A percentile compares a stretch with the other conserved stretches of the same genome.
Evolutionary conservation across 2,888 invertebrate species (phyloP).

Genomic region (Lamellibrachia satsuma): DNA sequence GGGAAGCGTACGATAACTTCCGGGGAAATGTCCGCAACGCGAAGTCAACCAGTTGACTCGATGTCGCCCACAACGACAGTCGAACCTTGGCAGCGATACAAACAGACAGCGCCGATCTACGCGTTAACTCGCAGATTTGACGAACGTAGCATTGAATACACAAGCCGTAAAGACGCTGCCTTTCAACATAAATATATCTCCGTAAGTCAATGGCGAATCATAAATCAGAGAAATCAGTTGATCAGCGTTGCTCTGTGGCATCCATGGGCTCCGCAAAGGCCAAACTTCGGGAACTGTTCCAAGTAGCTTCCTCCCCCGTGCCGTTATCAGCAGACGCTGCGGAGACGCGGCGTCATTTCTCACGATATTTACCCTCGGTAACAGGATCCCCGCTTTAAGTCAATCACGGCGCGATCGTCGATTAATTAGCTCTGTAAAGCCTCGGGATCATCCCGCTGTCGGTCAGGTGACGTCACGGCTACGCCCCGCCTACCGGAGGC

Average conservation of each 20-base stretch:
- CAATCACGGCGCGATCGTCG: not conserved
- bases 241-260: not conserved
- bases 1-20: not conserved
- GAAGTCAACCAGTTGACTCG: not conserved
- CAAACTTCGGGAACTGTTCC: not conserved
- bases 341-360: not conserved
- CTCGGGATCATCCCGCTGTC: not conserved
- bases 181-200: not conserved
- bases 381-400: constrained; percentile 3
- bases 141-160: constrained; percentile 4
- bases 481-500: not conserved
- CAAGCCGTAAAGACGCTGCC: not conserved
- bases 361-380: constrained; percentile 6
- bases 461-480: not conserved
- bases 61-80: not conserved
- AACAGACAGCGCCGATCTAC: not conserved
- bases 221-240: not conserved
- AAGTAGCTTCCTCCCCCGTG: not conserved
- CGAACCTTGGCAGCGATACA: not conserved
- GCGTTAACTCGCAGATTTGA: not conserved
- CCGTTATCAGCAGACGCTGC: not conserved
- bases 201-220: not conserved
- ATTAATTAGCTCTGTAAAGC: not conserved
- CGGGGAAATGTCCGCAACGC: not conserved
- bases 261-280: not conserved